phyloP scores from a whole-genome alignment of 2,113 vertebrate species.

The Salminus brasiliensis region DNA sequence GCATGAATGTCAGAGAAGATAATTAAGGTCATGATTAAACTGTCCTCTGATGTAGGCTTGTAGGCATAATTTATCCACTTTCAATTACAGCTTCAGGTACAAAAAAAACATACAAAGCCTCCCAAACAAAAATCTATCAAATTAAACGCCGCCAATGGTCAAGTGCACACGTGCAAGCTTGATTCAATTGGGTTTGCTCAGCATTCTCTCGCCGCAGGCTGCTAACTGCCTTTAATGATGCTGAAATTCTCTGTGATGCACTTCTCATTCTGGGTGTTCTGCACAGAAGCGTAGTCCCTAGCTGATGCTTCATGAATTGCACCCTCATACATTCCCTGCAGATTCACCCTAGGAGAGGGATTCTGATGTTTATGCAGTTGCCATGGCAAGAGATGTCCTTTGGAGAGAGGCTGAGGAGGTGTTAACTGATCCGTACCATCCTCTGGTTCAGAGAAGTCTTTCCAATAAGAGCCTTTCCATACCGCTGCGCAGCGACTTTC shows the following conservation, averaged over 20 bases:
- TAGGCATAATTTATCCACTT: background rate
- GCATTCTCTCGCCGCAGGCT: background rate
- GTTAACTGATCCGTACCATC: slow-evolving; percentile 58
- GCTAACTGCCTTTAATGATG: background rate
- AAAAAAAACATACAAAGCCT: background rate
- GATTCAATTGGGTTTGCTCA: background rate
- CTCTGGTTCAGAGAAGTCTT: slow-evolving; percentile 40
- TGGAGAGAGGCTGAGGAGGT: slow-evolving; percentile 62
- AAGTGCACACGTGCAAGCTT: background rate
- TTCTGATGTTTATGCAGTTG: slow-evolving; percentile 72
- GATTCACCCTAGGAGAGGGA: slow-evolving; percentile 51
- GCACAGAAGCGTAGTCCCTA: slow-evolving; percentile 35
- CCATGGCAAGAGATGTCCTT: slow-evolving; percentile 70
- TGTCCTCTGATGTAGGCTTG: slow-evolving; percentile 4
- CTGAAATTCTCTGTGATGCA: background rate
- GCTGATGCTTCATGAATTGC: slow-evolving; percentile 55
- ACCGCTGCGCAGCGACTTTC: slow-evolving; percentile 26
- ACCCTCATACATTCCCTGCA: slow-evolving; percentile 48
- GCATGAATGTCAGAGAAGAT: slow-evolving; percentile 22
- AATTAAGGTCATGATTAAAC: slow-evolving; percentile 19
- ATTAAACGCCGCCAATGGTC: background rate
- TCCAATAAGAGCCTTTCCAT: slow-evolving; percentile 22
- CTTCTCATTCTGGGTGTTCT: slow-evolving; percentile 6
- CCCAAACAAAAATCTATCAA: background rate
- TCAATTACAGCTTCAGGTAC: background rate